A percentile compares a stretch with the other conserved stretches of the same genome.
Conservation (phyloP, 2,113 vertebrate genomes). For the Megaleporinus macrocephalus region DNA sequence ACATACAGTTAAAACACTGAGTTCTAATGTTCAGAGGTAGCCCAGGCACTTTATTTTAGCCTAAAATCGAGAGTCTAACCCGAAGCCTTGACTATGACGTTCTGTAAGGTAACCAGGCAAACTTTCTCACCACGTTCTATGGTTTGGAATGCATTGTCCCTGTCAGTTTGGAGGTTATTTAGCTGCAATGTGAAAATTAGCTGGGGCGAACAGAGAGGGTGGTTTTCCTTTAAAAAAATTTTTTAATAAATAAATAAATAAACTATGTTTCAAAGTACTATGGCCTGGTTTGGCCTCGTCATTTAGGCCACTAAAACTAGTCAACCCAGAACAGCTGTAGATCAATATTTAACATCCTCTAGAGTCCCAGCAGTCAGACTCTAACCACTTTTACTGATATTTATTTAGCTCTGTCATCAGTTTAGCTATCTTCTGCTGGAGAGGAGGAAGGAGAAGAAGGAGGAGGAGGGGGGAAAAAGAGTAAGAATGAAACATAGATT, state of each 20-base stretch:
- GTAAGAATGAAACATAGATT: conserved; percentile 64
- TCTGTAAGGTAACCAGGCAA: conserved; percentile 37
- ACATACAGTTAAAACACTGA: no score
- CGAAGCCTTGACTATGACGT: conserved; percentile 20
- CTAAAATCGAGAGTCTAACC: conserved; percentile 13
- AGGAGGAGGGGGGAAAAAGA: conserved; percentile 6
- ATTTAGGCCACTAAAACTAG: conserved; percentile 34
- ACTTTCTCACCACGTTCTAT: conserved; percentile 13
- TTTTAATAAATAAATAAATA: no score
- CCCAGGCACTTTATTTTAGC: background rate
- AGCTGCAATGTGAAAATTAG: background rate
- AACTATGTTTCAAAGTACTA: background rate
- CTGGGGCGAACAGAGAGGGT: background rate
- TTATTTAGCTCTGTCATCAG: conserved; percentile 78
- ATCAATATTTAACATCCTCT: conserved; percentile 72
- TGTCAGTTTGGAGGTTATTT: background rate
- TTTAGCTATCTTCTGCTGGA: conserved; percentile 70
- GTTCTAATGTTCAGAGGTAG: background rate
- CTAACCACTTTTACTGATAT: conserved; percentile 71
- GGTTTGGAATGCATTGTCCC: background rate
- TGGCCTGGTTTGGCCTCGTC: background rate
- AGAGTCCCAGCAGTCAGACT: conserved; percentile 65
- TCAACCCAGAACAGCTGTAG: conserved; percentile 42
- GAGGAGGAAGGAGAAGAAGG: background rate
- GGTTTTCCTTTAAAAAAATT: no score